phyloP scores from a whole-genome alignment of 2,113 vertebrate genomes.

The Todiramphus saurophagus region DNA sequence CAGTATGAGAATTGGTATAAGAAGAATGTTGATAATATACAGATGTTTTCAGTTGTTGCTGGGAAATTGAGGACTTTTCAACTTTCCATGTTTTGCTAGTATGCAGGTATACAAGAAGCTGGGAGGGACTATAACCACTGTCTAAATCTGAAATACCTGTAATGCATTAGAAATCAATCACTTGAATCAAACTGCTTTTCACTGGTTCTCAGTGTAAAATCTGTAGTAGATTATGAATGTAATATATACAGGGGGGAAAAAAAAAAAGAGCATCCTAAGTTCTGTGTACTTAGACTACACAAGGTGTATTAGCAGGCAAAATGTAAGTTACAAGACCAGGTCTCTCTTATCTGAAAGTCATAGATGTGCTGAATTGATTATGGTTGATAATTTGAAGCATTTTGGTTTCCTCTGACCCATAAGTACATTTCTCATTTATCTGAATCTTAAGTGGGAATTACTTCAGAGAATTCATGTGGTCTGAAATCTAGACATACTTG shows the following conservation, averaged over 20 bases:
- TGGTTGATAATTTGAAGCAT: background rate
- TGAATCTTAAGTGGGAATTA: background rate
- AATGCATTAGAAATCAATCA: background rate
- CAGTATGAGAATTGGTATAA: too few relatives aligned
- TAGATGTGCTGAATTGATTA: background rate
- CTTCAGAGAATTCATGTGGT: background rate
- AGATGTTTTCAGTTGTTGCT: too few relatives aligned
- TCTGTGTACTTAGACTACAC: background rate
- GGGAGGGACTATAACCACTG: too few relatives aligned
- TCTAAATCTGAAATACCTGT: background rate
- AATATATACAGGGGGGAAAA: too few relatives aligned
- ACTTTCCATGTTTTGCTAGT: too few relatives aligned
- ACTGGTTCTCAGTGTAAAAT: background rate
- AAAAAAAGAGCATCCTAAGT: background rate
- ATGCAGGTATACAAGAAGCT: too few relatives aligned
- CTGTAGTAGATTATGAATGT: background rate
- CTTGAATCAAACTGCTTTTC: background rate
- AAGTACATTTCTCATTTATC: background rate
- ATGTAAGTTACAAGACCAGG: background rate
- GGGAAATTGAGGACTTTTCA: too few relatives aligned
- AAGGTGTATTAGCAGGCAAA: background rate
- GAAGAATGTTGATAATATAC: too few relatives aligned
- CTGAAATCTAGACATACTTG: background rate
- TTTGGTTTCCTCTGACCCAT: background rate
- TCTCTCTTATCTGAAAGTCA: background rate